Conservation (phyloP, 1,140 invertebrate genomes). For the Drosophila nigromelanica region DNA sequence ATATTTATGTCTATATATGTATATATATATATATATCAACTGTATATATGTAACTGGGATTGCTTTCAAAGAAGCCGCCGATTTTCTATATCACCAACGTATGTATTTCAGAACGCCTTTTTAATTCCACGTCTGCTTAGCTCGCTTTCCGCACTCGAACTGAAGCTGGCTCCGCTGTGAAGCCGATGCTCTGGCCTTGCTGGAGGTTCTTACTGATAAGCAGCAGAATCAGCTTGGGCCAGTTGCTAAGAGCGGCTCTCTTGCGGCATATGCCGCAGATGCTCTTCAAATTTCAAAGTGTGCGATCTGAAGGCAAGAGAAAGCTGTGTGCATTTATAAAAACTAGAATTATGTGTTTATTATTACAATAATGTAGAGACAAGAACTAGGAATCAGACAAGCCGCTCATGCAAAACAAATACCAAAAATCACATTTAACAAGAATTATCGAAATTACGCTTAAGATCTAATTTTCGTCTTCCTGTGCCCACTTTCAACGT, state of each 20-base stretch:
- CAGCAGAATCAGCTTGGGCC: conserved; percentile 20
- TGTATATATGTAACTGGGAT: conserved; percentile 38
- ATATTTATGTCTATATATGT: too few relatives aligned
- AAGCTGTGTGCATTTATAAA: conserved; percentile 8
- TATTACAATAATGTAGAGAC: conserved; percentile 47
- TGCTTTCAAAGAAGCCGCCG: conserved; percentile 49
- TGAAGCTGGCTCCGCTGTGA: conserved; percentile 45
- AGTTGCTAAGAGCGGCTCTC: conserved; percentile 40
- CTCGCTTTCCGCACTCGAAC: conserved; percentile 58
- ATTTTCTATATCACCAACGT: conserved; percentile 49
- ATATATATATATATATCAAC: conserved; percentile 16
- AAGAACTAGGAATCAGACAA: conserved; percentile 49
- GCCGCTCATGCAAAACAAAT: conserved; percentile 49
- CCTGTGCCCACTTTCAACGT: conserved; percentile 36
- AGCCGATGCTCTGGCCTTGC: conserved; percentile 61
- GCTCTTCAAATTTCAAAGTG: conserved; percentile 16
- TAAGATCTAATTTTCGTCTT: conserved; percentile 26
- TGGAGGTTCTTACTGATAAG: conserved; percentile 66
- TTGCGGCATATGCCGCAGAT: not conserved
- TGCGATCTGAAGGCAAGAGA: not conserved
- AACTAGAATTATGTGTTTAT: conserved; percentile 35
- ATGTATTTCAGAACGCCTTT: conserved; percentile 23
- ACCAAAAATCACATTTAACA: conserved; percentile 62
- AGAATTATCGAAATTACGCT: conserved; percentile 50
- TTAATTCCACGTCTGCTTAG: conserved; percentile 50